phyloP scores from a whole-genome alignment of 2,113 vertebrate species.

The Lynx canadensis region DNA sequence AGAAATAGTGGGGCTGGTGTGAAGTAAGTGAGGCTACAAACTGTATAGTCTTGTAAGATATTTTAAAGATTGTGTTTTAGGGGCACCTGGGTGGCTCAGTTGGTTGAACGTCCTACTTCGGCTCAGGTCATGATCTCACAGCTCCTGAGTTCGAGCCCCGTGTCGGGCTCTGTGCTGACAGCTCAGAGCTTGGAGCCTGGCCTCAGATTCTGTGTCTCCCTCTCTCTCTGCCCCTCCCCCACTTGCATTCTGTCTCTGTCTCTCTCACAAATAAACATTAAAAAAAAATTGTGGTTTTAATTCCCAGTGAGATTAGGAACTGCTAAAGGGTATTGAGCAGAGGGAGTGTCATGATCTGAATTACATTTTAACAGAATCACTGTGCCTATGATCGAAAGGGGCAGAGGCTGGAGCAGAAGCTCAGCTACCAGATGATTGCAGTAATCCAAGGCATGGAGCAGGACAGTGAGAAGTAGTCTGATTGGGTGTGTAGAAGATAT shows the following conservation, averaged over 20 bases:
- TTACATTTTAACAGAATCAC: not conserved
- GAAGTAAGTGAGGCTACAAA: not conserved
- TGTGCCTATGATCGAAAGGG: not conserved
- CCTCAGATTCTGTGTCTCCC: too few relatives aligned
- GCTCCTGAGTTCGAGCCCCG: too few relatives aligned
- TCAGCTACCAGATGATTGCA: not conserved
- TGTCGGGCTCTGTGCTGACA: too few relatives aligned
- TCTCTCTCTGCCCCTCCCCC: fast-evolving
- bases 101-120: not conserved
- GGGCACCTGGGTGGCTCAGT: not conserved
- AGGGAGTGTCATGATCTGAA: not conserved
- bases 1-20: not conserved
- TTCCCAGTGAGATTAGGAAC: not conserved
- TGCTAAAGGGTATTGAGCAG: not conserved
- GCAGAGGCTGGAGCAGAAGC: not conserved
- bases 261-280: not conserved
- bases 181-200: too few relatives aligned
- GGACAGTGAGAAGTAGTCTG: not conserved
- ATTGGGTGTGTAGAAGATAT: not conserved
- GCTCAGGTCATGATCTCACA: not conserved
- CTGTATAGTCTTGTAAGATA: not conserved
- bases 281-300: not conserved
- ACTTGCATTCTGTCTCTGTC: not conserved
- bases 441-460: not conserved
- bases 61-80: not conserved